Percentiles rank a stretch among this genome's conserved stretches.
Evolutionary conservation across 2,888 invertebrate genomes (phyloP).

Genomic region (Coecobrya sp.): DNA sequence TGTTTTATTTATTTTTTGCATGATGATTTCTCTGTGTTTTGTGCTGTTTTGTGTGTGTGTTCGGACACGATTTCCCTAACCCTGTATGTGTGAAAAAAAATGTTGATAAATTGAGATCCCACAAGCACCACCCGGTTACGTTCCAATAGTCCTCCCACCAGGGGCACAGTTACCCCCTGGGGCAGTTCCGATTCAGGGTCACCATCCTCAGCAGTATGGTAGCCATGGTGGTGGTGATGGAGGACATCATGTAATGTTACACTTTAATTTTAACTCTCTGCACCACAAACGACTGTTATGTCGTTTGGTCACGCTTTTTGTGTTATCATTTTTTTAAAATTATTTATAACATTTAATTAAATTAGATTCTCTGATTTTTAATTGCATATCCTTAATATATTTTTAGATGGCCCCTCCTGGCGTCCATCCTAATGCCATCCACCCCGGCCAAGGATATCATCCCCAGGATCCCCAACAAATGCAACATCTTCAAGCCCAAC

Average conservation of each 20-base stretch:
- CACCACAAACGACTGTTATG: background rate
- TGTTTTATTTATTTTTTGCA: constrained; percentile 52
- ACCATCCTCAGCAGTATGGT: constrained; percentile 88
- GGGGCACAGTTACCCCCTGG: constrained; percentile 82
- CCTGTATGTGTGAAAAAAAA: background rate
- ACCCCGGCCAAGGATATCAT: constrained; percentile 82
- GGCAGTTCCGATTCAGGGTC: constrained; percentile 87
- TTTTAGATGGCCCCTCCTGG: constrained; percentile 65
- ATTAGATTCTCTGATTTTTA: no score
- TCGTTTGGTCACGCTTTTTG: no score
- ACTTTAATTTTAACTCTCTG: background rate
- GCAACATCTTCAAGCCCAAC: constrained; percentile 85
- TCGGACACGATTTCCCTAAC: no score
- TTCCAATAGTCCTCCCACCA: constrained; percentile 84
- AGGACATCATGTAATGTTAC: constrained; percentile 71
- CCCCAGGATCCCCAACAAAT: constrained; percentile 85
- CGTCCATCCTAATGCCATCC: constrained; percentile 80
- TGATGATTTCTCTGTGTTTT: constrained; percentile 47
- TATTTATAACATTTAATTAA: no score
- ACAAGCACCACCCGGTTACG: constrained; percentile 86
- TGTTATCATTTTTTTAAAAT: no score
- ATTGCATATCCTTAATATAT: no score
- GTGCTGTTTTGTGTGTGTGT: constrained; percentile 61
- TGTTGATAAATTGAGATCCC: constrained; percentile 84
- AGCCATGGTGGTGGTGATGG: constrained; percentile 79